Base-by-base conservation (phyloP, 35 echinoderm and acorn worm genomes). In the Stichopus chloronotus region DNA sequence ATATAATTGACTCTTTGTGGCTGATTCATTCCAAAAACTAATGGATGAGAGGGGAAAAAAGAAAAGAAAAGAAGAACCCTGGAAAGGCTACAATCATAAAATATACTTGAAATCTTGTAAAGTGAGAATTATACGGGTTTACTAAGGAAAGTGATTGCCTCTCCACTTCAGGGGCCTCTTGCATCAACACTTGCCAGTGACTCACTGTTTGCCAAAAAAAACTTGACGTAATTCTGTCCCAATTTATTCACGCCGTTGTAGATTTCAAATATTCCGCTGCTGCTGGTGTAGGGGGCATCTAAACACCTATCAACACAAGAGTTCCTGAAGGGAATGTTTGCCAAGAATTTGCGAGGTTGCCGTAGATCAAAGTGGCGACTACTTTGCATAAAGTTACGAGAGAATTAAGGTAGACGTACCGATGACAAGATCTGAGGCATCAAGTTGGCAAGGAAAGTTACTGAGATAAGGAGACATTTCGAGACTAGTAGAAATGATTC, bases 281-380 rank as follows among this genome's bases (percentile, higher is more conserved):
- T 43, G 30, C 30, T 43, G 30, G 30, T 43, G 30, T 43, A 43
- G 30, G 30, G 30, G 0, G 30, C 30, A 7, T 72, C 20, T 16
- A 7, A 72, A 14, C 17, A 72, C 17, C 69, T 7, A 72, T 72
- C 69, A 43, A 43, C 30, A 72, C 69, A 72, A 72, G 0, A 43
- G 1, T 16, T 72, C 69, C 69, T 17, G 69, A 72, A 72, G 69
- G 30, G 19, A 72, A 72, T 6, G 69, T 72, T 72, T 16, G 69
- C 69, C 69, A n/a, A 6, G 69, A 72, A 72, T 72, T n/a, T 72
- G 69, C 69, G 19, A 72, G 69, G 69, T 72, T 72, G 69, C 69
- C 69, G 22, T 17, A n/a, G 69, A 72, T 72, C 17, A 72, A 14
- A 72, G 17, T 72, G 17, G 69, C 0, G 22, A 17, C 11, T 17